Evolutionary conservation across 2,797 vertebrate species (phyloP).

Genomic region (Chelidonichthys spinosus): DNA sequence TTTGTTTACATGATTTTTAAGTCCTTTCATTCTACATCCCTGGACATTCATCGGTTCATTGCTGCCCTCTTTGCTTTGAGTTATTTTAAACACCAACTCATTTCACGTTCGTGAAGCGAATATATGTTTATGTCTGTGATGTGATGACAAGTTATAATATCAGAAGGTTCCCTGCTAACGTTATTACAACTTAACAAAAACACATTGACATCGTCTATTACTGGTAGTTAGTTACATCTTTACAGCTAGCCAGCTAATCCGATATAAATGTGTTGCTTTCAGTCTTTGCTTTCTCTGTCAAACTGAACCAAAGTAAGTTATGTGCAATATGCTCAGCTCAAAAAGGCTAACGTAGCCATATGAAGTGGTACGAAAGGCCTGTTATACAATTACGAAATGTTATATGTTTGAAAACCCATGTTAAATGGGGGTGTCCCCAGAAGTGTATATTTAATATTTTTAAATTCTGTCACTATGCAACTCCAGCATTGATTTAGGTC

Average conservation of each 20-base stretch:
- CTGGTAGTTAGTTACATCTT: neutral
- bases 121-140: neutral
- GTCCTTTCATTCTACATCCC: conserved; percentile 17
- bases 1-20: conserved; percentile 66
- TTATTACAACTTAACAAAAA: neutral
- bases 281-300: neutral
- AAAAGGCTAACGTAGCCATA: neutral
- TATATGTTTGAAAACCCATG: neutral
- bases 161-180: neutral
- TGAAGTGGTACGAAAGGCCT: neutral
- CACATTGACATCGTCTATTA: neutral
- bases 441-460: conserved; percentile 1
- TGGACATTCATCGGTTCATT: neutral
- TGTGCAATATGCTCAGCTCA: neutral
- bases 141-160: neutral
- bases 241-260: neutral
- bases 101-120: neutral
- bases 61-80: neutral
- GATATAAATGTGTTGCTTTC: neutral
- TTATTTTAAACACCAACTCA: neutral
- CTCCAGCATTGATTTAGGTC: neutral
- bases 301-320: neutral
- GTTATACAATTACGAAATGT: neutral
- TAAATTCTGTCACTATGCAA: conserved; percentile 6
- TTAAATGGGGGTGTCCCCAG: neutral